Evolutionary conservation across 1,140 invertebrate species (phyloP), one percentile per base, ranked within the genome.

Genomic region (Atta texana): DNA sequence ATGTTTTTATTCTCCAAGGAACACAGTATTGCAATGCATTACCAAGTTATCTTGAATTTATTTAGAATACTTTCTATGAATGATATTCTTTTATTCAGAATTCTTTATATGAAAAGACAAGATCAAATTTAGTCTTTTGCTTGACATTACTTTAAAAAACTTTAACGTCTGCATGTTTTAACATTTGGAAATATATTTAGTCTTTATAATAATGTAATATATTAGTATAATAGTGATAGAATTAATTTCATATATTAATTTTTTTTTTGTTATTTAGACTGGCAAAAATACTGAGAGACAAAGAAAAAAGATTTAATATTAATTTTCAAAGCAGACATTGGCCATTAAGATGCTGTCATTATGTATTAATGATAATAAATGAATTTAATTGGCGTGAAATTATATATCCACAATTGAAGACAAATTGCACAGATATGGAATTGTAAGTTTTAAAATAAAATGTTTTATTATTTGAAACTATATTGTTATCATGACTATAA

Each of bases 401-500:
- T 69, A 57, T 93, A 14, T 93, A 92, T 86, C 93, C 93, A 8
- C 8, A 66, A 63, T 53, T 72, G 24, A 75, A 59, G 28, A 39
- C 39, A 31, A 44, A 18, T 57, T 28, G 10, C 57, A 68, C 1
- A 21, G n/a, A 64, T 55, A 14, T 21, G 31, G 34, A 68, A 51
- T 4, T 18, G 87, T 89, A 77, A 86, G 87, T 66, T 69, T 66
- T 10, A 57, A 21, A 21, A 51, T 64, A 18, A 28, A 59, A 57
- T 59, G 59, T 21, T 81, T 64, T 10, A 44, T 55, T 12, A 78
- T 76, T 28, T 75, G 34, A 10, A 14, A 14, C 2, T 44, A 44
- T 53, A 18, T 66, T 31, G 21, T 28, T 31, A 64, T 16, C 44
- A 28, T 64, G 12, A 57, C 31, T 80, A 34, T 34, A 57, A 74